Base-by-base conservation (phyloP, 2,888 invertebrate species). In the Aromia moschata region DNA sequence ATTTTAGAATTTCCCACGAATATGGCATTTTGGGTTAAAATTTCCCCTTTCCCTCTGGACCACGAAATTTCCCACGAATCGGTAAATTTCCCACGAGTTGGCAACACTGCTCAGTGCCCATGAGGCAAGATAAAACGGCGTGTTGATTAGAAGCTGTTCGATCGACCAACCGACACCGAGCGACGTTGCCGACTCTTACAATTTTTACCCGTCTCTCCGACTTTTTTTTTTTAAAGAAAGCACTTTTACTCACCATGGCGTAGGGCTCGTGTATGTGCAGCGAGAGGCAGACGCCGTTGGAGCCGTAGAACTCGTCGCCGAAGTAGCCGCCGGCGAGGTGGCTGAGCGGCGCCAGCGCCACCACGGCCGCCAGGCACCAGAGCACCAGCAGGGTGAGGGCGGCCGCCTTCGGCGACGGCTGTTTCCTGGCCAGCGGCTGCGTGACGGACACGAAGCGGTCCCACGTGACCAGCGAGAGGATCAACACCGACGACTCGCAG, bases 371-470 rank as follows among this genome's bases (percentile, higher is more conserved):
- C 14, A 83, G 58, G 38, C 79, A 73, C 86, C 86, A 87, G 5
- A 85, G 74, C n/a, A 79, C 60, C 9, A 79, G 53, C 33, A 85
- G 78, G 1, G 83, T 83, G 15, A 82, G 57, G n/a, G 79, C 74
- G 12, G 86, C 85, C 2, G 83, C 81, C 49, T 73, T 74, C n/a
- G 73, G 71, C 0, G 79, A 79, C 4, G 80, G 79, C 64, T 81
- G 81, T 65, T 81, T 79, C 47, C 81, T 72, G 1, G 80, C 82
- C 46, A 87, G 77, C 0, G 10, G 87, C 62, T 84, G 81, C n/a
- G 85, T 84, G 17, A 88, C 85, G 1, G 85, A 85, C 62, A 86
- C 81, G 66, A 86, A 83, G 10, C 87, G 82, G 73, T 88, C 87
- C 79, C 85, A 83, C 0, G 87, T 87, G 54, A 88, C 86, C 58